phyloP scores from a whole-genome alignment of 2,113 vertebrate genomes.

The Neogobius melanostomus region DNA sequence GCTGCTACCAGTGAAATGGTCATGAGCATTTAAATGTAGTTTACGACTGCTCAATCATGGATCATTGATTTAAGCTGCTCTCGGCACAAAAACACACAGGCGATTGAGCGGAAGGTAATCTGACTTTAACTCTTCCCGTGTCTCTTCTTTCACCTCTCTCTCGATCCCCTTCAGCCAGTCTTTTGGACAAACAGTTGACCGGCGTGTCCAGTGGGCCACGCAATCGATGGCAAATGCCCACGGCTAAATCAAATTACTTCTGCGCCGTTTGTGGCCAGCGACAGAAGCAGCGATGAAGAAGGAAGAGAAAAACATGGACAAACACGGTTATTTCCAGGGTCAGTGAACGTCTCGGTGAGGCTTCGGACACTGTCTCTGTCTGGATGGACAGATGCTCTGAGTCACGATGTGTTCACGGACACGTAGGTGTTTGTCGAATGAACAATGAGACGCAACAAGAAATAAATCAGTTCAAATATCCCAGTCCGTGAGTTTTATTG shows the following conservation, averaged over 20 bases:
- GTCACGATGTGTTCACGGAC: neutral
- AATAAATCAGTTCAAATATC: neutral
- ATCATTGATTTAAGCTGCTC: slow-evolving; percentile 11
- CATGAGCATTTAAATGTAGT: neutral
- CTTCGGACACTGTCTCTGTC: slow-evolving; percentile 8
- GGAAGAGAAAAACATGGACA: slow-evolving; percentile 43
- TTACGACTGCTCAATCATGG: neutral
- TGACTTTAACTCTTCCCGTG: slow-evolving; percentile 3
- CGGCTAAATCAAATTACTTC: slow-evolving; percentile 69
- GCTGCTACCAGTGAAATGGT: no score
- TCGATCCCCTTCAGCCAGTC: slow-evolving; percentile 39
- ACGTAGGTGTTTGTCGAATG: slow-evolving; percentile 12
- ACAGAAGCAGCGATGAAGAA: slow-evolving; percentile 23
- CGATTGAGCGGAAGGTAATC: slow-evolving; percentile 13
- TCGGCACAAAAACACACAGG: slow-evolving; percentile 20
- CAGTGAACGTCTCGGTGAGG: slow-evolving; percentile 37
- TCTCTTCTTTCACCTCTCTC: neutral
- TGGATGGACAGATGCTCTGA: slow-evolving; percentile 11
- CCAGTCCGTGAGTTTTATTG: neutral
- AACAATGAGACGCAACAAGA: neutral
- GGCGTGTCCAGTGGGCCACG: slow-evolving; percentile 44
- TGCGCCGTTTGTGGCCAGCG: slow-evolving; percentile 50
- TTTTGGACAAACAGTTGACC: slow-evolving; percentile 65
- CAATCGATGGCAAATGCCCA: slow-evolving; percentile 67
- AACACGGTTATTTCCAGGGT: slow-evolving; percentile 53